These are phyloP conservation scores for Ceyx melanurus DNA, from an alignment of 2,113 vertebrate genomes.

Conservation along the genomic window DNA sequence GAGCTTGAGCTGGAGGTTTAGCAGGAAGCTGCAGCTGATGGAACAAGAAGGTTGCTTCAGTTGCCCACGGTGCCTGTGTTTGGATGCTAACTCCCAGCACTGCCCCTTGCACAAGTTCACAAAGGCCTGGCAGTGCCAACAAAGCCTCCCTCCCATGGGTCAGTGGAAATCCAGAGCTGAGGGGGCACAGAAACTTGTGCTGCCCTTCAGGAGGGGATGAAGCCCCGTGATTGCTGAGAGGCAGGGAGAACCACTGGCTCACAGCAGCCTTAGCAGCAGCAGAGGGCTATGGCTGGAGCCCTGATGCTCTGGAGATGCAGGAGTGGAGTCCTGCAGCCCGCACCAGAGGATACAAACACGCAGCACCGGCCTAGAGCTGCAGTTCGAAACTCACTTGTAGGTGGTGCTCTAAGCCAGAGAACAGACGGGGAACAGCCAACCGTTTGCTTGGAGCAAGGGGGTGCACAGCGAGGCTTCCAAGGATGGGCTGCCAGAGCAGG, in stretches of 20 bases:
- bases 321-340: too few species aligned
- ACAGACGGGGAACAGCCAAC: background rate
- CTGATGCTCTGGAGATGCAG: background rate
- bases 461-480: background rate
- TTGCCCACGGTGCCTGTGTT: background rate
- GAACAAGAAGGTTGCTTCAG: background rate
- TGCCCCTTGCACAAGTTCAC: background rate
- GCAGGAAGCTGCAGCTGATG: background rate
- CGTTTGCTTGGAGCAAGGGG: background rate
- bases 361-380: background rate
- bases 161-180: background rate
- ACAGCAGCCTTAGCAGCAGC: background rate
- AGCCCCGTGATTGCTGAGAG: background rate
- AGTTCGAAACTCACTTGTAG: background rate
- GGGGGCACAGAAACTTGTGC: background rate
- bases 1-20: background rate
- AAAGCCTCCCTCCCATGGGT: background rate
- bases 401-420: background rate
- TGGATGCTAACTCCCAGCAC: background rate
- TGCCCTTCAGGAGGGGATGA: background rate
- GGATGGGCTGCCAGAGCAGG: background rate
- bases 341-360: background rate
- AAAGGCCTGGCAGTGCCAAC: background rate
- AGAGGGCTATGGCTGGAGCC: background rate
- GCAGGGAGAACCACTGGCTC: background rate